Percentiles rank a stretch among this genome's conserved stretches.
These are phyloP conservation scores for Steinernema feltiae DNA, from an alignment of 1,140 invertebrate genomes.

Conservation along the genomic window DNA sequence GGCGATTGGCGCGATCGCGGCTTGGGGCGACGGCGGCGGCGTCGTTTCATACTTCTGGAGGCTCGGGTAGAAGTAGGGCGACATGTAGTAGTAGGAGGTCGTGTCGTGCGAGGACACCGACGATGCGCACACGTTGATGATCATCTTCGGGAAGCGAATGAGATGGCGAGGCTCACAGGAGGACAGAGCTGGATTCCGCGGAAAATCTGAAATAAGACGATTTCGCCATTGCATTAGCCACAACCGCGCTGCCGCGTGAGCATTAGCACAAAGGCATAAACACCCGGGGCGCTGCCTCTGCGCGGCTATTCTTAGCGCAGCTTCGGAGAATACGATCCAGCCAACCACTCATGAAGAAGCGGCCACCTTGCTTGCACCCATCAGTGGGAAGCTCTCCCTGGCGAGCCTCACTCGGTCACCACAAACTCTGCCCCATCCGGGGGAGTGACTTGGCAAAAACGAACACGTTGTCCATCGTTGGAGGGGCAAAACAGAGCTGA, in stretches of 20 bases:
- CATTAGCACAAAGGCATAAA: not conserved
- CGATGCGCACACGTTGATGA: not conserved
- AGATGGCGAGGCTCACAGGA: not conserved
- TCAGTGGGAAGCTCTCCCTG: no score
- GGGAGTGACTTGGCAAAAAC: not conserved
- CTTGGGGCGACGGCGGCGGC: no score
- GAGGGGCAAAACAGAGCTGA: not conserved
- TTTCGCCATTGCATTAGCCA: not conserved
- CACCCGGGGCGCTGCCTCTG: no score
- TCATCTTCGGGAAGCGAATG: not conserved
- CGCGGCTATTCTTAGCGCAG: not conserved
- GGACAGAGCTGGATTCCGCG: not conserved
- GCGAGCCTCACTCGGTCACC: no score
- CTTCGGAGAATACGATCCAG: not conserved
- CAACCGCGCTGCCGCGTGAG: not conserved
- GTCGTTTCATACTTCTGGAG: no score
- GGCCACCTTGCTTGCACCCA: no score
- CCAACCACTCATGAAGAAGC: no score
- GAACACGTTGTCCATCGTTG: not conserved
- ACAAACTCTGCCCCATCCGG: not conserved
- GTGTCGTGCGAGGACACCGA: not conserved
- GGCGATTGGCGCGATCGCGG: no score
- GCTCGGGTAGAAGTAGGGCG: constrained; percentile 5
- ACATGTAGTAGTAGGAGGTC: not conserved
- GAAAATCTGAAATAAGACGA: constrained; percentile 9